Evolutionary conservation across 1,140 invertebrate species (phyloP).

Genomic region (Lordiphosa stackelbergi): DNA sequence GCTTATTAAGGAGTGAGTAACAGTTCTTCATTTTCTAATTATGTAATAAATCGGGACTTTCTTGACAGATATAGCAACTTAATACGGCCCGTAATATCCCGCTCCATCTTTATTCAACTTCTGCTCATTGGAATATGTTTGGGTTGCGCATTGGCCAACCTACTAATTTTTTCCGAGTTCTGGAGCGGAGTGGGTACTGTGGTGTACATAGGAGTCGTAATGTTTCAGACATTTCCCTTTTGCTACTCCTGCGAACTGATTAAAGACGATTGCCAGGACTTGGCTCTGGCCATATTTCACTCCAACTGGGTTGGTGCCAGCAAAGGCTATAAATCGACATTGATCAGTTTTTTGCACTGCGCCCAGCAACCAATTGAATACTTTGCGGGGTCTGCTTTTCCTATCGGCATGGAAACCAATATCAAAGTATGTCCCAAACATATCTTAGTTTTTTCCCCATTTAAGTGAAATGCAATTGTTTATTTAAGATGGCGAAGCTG

Average conservation of each 20-base stretch:
- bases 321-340: constrained; percentile 16
- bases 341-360: constrained; percentile 33
- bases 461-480: background rate
- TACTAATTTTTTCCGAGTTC: constrained; percentile 32
- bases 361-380: constrained; percentile 30
- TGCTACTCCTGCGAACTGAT: constrained; percentile 40
- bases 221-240: constrained; percentile 46
- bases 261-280: constrained; percentile 25
- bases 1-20: constrained; percentile 29
- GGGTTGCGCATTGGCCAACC: constrained; percentile 29
- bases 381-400: constrained; percentile 41
- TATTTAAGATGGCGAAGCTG: no score
- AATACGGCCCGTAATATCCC: background rate
- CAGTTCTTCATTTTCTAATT: no score
- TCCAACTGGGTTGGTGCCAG: constrained; percentile 32
- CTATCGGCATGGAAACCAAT: constrained; percentile 33
- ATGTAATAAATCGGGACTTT: background rate
- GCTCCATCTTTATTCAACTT: constrained; percentile 24
- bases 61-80: constrained; percentile 10
- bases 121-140: constrained; percentile 26
- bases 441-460: constrained; percentile 9
- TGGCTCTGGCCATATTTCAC: constrained; percentile 32
- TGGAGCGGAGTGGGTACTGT: constrained; percentile 17
- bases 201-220: constrained; percentile 15
- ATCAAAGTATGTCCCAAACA: constrained; percentile 17